Evolutionary conservation across 1,140 invertebrate species (phyloP), one percentile per base, ranked within the genome.

Genomic region (Bombus picipes): DNA sequence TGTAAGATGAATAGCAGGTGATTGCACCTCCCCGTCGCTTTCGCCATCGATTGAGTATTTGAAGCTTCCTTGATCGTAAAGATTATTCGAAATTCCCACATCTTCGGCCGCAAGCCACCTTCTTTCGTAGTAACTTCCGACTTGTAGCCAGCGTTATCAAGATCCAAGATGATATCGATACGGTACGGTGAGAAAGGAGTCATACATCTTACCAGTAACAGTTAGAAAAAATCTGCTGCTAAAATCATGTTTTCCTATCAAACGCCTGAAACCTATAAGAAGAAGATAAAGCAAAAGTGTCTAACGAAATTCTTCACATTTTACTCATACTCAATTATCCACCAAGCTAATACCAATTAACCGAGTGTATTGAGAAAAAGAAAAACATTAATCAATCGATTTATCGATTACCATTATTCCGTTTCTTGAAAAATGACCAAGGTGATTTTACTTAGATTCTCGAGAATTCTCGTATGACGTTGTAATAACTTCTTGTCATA

Each of bases 131-230:
- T 57, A 79, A 70, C 83, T 85, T 85, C 83, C 77, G 77, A 85
- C 76, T 65, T 43, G 77, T 34, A 39, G 39, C 68, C 39, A 22
- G 53, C 41, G 53, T 72, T 80, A 85, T 85, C 83, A 80, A 85
- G 83, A 85, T 85, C 28, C 34, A 9, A 80, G 77, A 85, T 80
- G 77, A 85, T 80, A 85, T 85, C 83, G 83, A 85, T 79, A 80
- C 68, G 12, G 68, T 37, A 22, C 39, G 66, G 39, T 43, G n/a
- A 47, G 83, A 85, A 59, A 84, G 83, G 59, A 76, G 72, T 62
- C 28, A 39, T 68, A 62, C 41, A 32, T 76, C 53, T 53, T 68
- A 2, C 18, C 43, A 18, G 22, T 12, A 37, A 15, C 65, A 32
- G 22, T 43, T 72, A 22, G 25, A 39, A 66, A 77, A 77, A 41